Evolutionary conservation across 2,113 vertebrate genomes (phyloP).

Genomic region (Trichomycterus rosablanca): DNA sequence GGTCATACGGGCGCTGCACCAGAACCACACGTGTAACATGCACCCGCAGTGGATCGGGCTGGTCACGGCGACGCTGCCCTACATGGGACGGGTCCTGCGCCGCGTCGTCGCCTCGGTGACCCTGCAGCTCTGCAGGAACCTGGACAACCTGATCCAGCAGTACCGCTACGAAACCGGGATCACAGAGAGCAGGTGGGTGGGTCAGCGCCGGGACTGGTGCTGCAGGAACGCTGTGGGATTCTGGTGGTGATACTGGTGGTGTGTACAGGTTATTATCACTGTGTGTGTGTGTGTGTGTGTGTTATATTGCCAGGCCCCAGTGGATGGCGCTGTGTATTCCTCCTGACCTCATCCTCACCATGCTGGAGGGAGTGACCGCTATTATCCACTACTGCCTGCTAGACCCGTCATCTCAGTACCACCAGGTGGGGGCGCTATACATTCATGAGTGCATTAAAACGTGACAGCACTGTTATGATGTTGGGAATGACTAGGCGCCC

Average conservation of each 20-base stretch:
- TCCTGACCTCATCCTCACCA: slow-evolving; percentile 91
- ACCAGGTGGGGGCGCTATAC: slow-evolving; percentile 79
- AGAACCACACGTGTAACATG: slow-evolving; percentile 95
- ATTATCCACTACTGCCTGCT: slow-evolving; percentile 97
- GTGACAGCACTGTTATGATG: no score
- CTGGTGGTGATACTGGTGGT: no score
- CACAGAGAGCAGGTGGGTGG: slow-evolving; percentile 77
- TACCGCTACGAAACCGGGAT: slow-evolving; percentile 91
- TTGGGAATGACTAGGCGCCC: no score
- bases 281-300: no score
- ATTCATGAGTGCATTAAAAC: neutral
- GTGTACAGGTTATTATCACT: no score
- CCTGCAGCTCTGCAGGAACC: slow-evolving; percentile 91
- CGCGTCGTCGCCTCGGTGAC: slow-evolving; percentile 94
- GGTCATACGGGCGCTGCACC: slow-evolving; percentile 91
- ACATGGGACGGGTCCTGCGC: slow-evolving; percentile 92
- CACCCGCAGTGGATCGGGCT: slow-evolving; percentile 97
- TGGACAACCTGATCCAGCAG: slow-evolving; percentile 95
- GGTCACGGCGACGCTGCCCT: slow-evolving; percentile 91
- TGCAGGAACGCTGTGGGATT: no score
- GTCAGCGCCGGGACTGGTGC: no score
- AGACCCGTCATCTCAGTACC: slow-evolving; percentile 90
- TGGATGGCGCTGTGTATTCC: slow-evolving; percentile 94
- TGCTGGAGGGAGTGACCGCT: slow-evolving; percentile 94
- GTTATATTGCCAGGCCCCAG: slow-evolving; percentile 73